Conservation (phyloP, 1,140 invertebrate genomes). For the Ylistrum balloti region DNA sequence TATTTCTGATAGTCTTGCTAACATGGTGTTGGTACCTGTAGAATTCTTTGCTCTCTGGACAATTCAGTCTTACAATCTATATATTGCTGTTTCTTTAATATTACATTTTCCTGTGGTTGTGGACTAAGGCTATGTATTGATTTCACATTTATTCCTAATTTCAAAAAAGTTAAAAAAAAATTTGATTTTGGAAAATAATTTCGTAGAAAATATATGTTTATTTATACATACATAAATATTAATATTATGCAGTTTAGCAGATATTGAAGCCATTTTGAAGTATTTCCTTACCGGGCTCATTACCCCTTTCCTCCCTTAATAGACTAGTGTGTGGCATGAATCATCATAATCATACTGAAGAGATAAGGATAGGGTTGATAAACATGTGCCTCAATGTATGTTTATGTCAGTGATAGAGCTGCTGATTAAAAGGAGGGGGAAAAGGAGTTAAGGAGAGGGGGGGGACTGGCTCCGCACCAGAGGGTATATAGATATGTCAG, state of each 20-base stretch:
- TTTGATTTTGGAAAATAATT: too few species aligned
- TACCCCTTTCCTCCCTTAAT: not conserved
- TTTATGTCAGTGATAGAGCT: not conserved
- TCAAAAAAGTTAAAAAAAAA: too few species aligned
- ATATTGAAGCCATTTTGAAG: not conserved
- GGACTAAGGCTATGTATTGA: too few species aligned
- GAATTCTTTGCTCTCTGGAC: not conserved
- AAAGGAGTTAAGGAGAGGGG: not conserved
- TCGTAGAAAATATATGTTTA: too few species aligned
- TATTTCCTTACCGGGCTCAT: not conserved
- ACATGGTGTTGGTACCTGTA: slow-evolving; percentile 13
- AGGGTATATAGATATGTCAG: too few species aligned
- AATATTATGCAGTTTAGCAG: not conserved
- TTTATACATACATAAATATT: not conserved
- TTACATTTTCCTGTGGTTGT: too few species aligned
- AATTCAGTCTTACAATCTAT: not conserved
- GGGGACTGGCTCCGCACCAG: not conserved
- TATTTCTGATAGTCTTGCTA: not conserved
- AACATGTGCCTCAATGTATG: not conserved
- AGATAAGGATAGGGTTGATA: not conserved
- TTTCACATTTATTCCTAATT: too few species aligned
- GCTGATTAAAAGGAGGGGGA: not conserved
- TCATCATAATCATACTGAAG: not conserved
- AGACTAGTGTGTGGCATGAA: not conserved
- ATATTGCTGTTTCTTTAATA: too few species aligned